Percentiles rank a stretch among this genome's conserved stretches.
Conservation (phyloP, 2,797 vertebrate genomes). For the Poeciliopsis presidionis region DNA sequence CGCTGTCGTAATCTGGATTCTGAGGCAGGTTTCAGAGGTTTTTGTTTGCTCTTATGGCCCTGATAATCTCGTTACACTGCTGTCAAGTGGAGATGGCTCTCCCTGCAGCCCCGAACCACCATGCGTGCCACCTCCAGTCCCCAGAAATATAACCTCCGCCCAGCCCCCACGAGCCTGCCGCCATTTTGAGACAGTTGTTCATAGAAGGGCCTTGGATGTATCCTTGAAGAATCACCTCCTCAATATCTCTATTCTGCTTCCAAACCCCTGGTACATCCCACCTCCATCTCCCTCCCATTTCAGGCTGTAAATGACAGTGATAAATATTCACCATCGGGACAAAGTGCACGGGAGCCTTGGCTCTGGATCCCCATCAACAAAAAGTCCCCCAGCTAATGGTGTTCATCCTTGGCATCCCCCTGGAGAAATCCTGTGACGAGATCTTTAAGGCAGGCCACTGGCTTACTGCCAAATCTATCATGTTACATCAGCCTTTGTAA, state of each 20-base stretch:
- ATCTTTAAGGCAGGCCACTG: constrained; percentile 73
- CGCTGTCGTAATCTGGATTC: constrained; percentile 74
- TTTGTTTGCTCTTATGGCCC: constrained; percentile 78
- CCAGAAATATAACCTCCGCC: constrained; percentile 45
- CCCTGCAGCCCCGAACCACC: constrained; percentile 69
- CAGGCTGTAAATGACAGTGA: constrained; percentile 64
- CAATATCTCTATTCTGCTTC: constrained; percentile 72
- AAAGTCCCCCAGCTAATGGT: constrained; percentile 73
- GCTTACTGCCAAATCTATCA: constrained; percentile 64
- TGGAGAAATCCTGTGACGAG: constrained; percentile 62
- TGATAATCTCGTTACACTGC: constrained; percentile 80
- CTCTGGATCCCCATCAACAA: constrained; percentile 69
- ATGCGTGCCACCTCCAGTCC: constrained; percentile 63
- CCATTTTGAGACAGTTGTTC: constrained; percentile 75
- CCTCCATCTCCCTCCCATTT: constrained; percentile 66
- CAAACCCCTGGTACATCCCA: constrained; percentile 30
- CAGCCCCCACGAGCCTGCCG: constrained; percentile 46
- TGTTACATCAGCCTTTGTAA: constrained; percentile 74
- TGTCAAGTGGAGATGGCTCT: constrained; percentile 79
- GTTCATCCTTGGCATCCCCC: constrained; percentile 70
- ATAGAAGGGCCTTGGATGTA: constrained; percentile 75
- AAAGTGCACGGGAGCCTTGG: constrained; percentile 54
- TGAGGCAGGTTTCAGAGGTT: constrained; percentile 71
- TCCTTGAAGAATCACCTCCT: constrained; percentile 80
- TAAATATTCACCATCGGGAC: constrained; percentile 76